Conservation (phyloP, 2,888 invertebrate genomes). For the Acrobasis suavella region DNA sequence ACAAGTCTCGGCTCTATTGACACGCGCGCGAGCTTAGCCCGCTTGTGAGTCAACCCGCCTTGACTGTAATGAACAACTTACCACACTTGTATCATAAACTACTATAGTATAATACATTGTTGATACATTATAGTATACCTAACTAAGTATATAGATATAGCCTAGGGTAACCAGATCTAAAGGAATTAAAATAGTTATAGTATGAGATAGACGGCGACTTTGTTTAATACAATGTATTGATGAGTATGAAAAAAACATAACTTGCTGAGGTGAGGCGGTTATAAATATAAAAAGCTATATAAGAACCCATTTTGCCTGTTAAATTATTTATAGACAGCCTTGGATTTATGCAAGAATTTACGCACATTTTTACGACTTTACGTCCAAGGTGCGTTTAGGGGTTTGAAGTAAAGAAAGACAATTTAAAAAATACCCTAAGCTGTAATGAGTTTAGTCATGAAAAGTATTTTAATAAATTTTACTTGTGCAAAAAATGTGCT, state of each 20-base stretch:
- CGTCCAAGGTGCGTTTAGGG: slow-evolving; percentile 18
- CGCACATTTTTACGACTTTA: slow-evolving; percentile 22
- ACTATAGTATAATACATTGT: no score
- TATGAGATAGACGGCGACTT: no score
- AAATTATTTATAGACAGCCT: slow-evolving; percentile 22
- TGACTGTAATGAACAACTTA: no score
- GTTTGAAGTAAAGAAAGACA: slow-evolving; percentile 9
- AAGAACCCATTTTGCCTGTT: slow-evolving; percentile 19
- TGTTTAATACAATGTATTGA: no score
- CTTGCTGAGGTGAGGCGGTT: slow-evolving; percentile 5
- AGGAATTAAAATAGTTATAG: no score
- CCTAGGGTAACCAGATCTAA: no score
- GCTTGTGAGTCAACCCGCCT: no score
- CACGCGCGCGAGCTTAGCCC: no score
- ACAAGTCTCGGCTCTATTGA: no score
- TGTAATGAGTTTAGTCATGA: not conserved
- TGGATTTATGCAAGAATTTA: slow-evolving; percentile 22
- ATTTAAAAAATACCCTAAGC: slow-evolving; percentile 10
- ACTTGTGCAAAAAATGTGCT: not conserved
- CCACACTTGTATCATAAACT: no score
- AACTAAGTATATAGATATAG: no score
- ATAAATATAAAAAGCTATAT: slow-evolving; percentile 15
- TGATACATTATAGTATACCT: no score
- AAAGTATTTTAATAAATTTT: not conserved
- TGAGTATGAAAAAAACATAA: not conserved